phyloP scores from a whole-genome alignment of 2,113 vertebrate genomes.

The Sterrhoptilus dennistouni region DNA sequence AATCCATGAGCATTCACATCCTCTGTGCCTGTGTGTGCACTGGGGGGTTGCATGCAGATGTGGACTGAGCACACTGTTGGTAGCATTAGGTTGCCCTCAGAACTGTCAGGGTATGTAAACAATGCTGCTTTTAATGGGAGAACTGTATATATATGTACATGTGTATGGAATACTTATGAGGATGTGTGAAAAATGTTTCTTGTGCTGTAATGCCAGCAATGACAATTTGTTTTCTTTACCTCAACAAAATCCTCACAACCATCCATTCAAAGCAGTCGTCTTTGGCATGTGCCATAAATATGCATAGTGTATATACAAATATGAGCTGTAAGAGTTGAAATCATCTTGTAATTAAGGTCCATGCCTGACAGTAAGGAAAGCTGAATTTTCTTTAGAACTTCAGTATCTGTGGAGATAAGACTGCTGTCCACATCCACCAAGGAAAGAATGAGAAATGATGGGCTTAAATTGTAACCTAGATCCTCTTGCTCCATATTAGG shows the following conservation, averaged over 20 bases:
- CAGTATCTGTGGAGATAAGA: background rate
- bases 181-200: constrained; percentile 9
- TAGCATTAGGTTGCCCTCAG: background rate
- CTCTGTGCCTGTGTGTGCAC: background rate
- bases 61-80: background rate
- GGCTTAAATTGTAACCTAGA: background rate
- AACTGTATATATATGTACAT: background rate
- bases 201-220: background rate
- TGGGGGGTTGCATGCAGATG: background rate
- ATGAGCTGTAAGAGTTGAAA: constrained; percentile 4
- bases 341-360: constrained; percentile 39
- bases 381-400: constrained; percentile 19
- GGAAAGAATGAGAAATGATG: background rate
- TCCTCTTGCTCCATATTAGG: background rate
- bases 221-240: constrained; percentile 38
- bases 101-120: background rate
- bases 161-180: background rate
- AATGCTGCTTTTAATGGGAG: background rate
- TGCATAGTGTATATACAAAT: background rate
- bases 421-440: background rate
- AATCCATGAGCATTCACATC: background rate
- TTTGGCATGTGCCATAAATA: constrained; percentile 35
- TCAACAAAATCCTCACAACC: constrained; percentile 5
- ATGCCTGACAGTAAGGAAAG: background rate
- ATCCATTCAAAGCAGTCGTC: constrained; percentile 9